phyloP scores from a whole-genome alignment of 2,888 invertebrate genomes.

The Slavum lentiscoides region DNA sequence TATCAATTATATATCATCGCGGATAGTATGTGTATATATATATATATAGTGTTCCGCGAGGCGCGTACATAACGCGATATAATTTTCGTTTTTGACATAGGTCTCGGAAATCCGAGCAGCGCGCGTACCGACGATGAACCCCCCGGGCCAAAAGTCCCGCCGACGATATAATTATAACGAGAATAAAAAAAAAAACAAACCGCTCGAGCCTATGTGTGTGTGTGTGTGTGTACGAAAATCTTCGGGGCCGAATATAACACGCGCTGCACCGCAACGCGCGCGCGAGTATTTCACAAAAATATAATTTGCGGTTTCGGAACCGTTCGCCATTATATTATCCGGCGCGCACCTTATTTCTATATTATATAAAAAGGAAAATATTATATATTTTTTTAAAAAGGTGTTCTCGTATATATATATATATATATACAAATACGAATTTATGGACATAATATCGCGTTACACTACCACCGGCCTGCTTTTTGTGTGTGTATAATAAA shows the following conservation, averaged over 20 bases:
- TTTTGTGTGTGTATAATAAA: too few relatives aligned
- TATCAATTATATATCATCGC: conserved; percentile 48
- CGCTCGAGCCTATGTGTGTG: too few relatives aligned
- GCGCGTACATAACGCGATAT: not conserved
- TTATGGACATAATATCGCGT: too few relatives aligned
- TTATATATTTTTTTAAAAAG: too few relatives aligned
- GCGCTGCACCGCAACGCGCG: too few relatives aligned
- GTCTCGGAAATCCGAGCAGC: not conserved
- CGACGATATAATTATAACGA: conserved; percentile 32
- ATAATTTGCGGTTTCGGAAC: conserved; percentile 49
- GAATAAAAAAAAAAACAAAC: not conserved
- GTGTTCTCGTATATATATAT: too few relatives aligned
- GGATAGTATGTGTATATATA: too few relatives aligned
- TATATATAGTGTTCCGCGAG: not conserved
- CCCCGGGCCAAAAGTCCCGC: conserved; percentile 23
- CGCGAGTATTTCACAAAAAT: not conserved
- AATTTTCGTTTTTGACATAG: conserved; percentile 43
- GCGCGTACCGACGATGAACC: conserved; percentile 13
- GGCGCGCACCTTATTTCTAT: too few relatives aligned
- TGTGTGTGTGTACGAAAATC: not conserved
- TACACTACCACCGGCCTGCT: too few relatives aligned
- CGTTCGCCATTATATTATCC: conserved; percentile 18
- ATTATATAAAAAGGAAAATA: too few relatives aligned
- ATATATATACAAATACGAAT: too few relatives aligned
- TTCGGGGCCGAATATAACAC: too few relatives aligned